Percentiles rank a stretch among this genome's conserved stretches.
phyloP scores from a whole-genome alignment of 2,113 vertebrate genomes.

The Notothenia rossii region DNA sequence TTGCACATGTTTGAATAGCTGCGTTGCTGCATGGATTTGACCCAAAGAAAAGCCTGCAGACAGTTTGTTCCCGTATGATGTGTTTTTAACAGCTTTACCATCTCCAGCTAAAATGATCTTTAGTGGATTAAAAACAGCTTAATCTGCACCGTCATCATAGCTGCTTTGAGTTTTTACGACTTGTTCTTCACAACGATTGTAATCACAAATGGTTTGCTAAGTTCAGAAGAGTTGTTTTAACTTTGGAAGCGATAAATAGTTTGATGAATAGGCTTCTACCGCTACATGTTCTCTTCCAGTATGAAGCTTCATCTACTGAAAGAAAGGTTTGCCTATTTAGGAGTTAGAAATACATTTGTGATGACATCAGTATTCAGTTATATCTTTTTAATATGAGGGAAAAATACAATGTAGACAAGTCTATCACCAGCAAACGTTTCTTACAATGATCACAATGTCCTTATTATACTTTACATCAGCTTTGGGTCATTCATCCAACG shows the following conservation, averaged over 20 bases:
- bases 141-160: slow-evolving; percentile 25
- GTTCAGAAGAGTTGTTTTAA: slow-evolving; percentile 34
- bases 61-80: neutral
- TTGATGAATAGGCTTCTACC: slow-evolving; percentile 11
- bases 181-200: slow-evolving; percentile 13
- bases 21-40: neutral
- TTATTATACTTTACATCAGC: neutral
- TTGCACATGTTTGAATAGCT: no score
- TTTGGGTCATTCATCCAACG: neutral
- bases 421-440: neutral
- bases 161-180: neutral
- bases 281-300: neutral
- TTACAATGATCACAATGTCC: no score
- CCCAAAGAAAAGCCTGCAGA: neutral
- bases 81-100: neutral
- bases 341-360: neutral
- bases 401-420: neutral
- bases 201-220: slow-evolving; percentile 20
- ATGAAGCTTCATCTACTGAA: neutral
- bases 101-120: neutral
- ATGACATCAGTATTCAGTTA: neutral
- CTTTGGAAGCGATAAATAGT: slow-evolving; percentile 14
- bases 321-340: neutral
- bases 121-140: neutral
- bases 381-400: neutral